Base-by-base conservation (phyloP, 2,888 invertebrate species). In the Vannuccia rotundouncinata region DNA sequence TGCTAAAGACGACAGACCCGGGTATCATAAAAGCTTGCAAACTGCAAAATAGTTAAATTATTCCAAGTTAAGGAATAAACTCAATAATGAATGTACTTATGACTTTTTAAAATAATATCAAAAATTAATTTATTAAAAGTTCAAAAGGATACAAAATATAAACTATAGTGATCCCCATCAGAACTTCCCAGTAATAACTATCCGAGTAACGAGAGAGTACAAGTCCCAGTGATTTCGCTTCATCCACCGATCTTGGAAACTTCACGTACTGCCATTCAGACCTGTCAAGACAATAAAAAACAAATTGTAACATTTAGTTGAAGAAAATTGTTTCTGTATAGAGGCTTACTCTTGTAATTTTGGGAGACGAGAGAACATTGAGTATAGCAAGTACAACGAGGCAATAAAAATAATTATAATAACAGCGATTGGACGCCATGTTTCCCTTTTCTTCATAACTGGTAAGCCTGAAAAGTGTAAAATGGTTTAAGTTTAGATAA, bases 21-120 rank as follows among this genome's bases (percentile, higher is more conserved):
- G 99, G 99, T 90, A 99, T 99, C 85, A 98, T 98, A 90, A 99
- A 99, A 82, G 98, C 95, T 91, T 99, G 99, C 86, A 99, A 31
- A 59, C 78, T 78, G 60, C 17, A 66, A 78, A 66, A 66, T 10
- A 10, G 59, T 59, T 59, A n/a, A n/a, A n/a, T n/a, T n/a, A n/a
- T n/a, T n/a, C n/a, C n/a, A n/a, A n/a, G n/a, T n/a, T n/a, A n/a
- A n/a, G n/a, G n/a, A n/a, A n/a, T n/a, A n/a, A n/a, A n/a, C n/a
- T n/a, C n/a, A n/a, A n/a, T 13, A 45, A 45, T 17, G 17, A 45
- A 17, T 45, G 45, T 45, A 13, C 10, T 45, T 45, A 45, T 45
- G 45, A 45, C 5, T 45, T 5, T 45, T 45, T 13, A 45, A 17
- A 17, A 45, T 13, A 45, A 45, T 45, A 13, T 45, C 45, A 45